A percentile compares a stretch with the other conserved stretches of the same genome.
Evolutionary conservation across 2,888 invertebrate genomes (phyloP).

Genomic region (Desoria tigrina): DNA sequence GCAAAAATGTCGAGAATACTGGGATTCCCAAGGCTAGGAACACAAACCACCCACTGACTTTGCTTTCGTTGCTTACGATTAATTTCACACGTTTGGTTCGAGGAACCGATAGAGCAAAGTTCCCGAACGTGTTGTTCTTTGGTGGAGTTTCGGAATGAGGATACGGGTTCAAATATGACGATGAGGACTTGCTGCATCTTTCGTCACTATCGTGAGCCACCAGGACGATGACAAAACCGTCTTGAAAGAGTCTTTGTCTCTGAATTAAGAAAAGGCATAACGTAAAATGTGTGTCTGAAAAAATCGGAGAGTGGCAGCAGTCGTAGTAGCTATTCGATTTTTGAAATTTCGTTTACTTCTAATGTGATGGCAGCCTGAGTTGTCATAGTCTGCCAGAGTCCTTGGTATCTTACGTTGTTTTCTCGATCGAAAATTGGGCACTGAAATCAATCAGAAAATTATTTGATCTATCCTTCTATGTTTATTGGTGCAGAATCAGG

Average conservation of each 20-base stretch:
- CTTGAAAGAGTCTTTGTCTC: constrained; percentile 30
- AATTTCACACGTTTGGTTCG: constrained; percentile 35
- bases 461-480: background rate
- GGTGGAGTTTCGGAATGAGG: background rate
- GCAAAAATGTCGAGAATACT: constrained; percentile 26
- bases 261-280: background rate
- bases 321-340: too few relatives aligned
- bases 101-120: background rate
- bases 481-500: too few relatives aligned
- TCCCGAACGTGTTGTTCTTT: constrained; percentile 2
- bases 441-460: constrained; percentile 60
- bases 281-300: background rate
- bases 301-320: too few relatives aligned
- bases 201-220: constrained; percentile 39
- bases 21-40: constrained; percentile 28
- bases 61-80: constrained; percentile 36
- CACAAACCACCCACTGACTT: constrained; percentile 17
- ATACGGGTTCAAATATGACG: background rate
- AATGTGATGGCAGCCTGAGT: constrained; percentile 46
- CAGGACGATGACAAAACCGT: constrained; percentile 46
- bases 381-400: constrained; percentile 61
- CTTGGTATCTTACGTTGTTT: constrained; percentile 72
- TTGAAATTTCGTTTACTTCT: constrained; percentile 23
- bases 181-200: constrained; percentile 22
- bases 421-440: constrained; percentile 82